Base-by-base conservation (phyloP, 2,888 invertebrate genomes). In the Mythimna vitellina region DNA sequence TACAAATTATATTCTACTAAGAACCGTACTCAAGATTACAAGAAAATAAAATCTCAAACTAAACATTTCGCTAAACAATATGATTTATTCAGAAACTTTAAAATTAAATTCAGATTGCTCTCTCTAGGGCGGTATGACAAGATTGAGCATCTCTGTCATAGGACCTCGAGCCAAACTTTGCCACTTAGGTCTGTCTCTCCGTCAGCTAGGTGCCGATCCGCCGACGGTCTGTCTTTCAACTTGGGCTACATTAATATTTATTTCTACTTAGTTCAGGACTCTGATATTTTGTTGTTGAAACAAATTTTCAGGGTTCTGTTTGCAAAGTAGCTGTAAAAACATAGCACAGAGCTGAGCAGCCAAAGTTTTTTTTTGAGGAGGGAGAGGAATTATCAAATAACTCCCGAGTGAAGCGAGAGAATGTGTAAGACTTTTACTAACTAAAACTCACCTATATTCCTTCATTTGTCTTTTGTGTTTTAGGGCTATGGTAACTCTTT, bases 211-310 rank as follows among this genome's bases (percentile, higher is more conserved):
- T 81, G 80, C 78, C 80, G 80, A 81, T 82, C 73, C 71, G 67
- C 51, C 77, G 70, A 74, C 67, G 66, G 49, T 49, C 84, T 83
- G 65, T 70, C 76, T 70, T 73, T 74, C 73, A 70, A 78, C 72
- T 78, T 84, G 70, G 70, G 42, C 60, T 66, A 83, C 88, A 88
- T 89, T 88, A 84, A 88, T 88, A 89, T 87, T 87, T 88, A 89
- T 87, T 87, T 82, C 72, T 72, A 65, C 76, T 65, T 77, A 81
- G 80, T 83, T 80, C 80, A 78, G 71, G 70, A 70, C 62, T 65
- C 9, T 7, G 29, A 49, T 56, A 54, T 76, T 68, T 76, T 46
- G 38, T 74, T 70, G 76, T 61, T 61, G 22, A 20, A 17, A 4
- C 3, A 12, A 8, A 25, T 58, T 65, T 70, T 67, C 65, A 29